These are phyloP conservation scores for Pseudomyrmex concolor DNA, from an alignment of 1,140 invertebrate genomes.

Conservation along the genomic window DNA sequence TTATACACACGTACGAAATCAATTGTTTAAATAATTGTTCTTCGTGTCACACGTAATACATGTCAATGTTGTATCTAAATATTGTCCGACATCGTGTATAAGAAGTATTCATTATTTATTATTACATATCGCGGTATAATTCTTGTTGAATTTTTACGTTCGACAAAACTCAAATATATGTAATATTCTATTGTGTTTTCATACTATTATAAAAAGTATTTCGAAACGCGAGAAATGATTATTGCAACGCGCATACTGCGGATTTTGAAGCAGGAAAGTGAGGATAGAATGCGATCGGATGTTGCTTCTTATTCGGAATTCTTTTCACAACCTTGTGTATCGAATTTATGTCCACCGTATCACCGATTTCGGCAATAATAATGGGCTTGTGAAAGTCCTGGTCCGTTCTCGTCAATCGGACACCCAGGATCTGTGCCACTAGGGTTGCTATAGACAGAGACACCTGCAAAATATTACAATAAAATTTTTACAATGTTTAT, in stretches of 20 bases:
- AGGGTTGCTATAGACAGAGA: constrained; percentile 88
- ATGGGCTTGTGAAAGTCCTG: constrained; percentile 89
- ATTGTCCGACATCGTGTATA: constrained; percentile 14
- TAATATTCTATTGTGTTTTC: neutral
- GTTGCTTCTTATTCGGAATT: constrained; percentile 79
- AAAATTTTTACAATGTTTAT: too few relatives aligned
- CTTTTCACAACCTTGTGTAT: constrained; percentile 79
- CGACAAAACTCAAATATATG: neutral
- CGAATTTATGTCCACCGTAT: constrained; percentile 80
- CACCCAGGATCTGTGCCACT: constrained; percentile 88
- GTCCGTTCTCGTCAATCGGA: constrained; percentile 88
- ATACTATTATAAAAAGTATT: neutral
- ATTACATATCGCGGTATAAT: neutral
- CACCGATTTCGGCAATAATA: constrained; percentile 88
- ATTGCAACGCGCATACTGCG: constrained; percentile 78
- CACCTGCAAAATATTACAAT: constrained; percentile 81
- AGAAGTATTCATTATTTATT: constrained; percentile 7
- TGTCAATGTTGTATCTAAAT: neutral
- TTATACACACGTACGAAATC: neutral
- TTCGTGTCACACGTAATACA: neutral
- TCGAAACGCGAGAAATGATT: neutral
- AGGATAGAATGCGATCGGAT: constrained; percentile 70
- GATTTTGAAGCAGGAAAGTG: constrained; percentile 78
- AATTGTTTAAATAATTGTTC: too few relatives aligned
- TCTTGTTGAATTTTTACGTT: neutral